A percentile compares a stretch with the other conserved stretches of the same genome.
Evolutionary conservation across 2,113 vertebrate species (phyloP).

Genomic region (Numenius arquata): DNA sequence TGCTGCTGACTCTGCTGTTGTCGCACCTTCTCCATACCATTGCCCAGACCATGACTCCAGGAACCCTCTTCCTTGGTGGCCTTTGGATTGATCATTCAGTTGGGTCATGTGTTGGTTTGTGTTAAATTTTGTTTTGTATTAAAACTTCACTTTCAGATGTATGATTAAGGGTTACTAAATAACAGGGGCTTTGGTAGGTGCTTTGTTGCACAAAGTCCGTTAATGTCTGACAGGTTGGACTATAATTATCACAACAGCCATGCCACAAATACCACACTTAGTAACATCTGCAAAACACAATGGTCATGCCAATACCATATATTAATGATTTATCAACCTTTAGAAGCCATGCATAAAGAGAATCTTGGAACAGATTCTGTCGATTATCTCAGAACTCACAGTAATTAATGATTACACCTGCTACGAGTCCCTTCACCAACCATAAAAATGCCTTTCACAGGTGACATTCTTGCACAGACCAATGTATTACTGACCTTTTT

Average conservation of each 20-base stretch:
- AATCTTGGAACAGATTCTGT: not conserved
- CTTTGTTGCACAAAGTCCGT: not conserved
- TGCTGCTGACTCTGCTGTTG: no score
- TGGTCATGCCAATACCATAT: not conserved
- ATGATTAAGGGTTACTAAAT: not conserved
- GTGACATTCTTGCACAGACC: not conserved
- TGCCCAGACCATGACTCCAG: no score
- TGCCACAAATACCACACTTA: not conserved
- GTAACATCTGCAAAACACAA: not conserved
- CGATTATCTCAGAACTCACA: not conserved
- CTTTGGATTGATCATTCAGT: not conserved
- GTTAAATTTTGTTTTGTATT: not conserved
- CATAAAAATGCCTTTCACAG: not conserved
- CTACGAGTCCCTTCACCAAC: not conserved
- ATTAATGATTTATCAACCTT: not conserved
- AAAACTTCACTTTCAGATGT: not conserved
- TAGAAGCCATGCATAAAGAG: not conserved
- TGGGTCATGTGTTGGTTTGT: not conserved
- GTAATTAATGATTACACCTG: not conserved
- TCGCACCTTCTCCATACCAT: accelerated
- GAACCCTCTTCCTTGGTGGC: not conserved
- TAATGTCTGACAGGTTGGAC: not conserved
- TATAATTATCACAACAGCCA: not conserved
- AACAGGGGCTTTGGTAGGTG: not conserved
- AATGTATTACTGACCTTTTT: not conserved